Conservation (phyloP, 2,797 vertebrate species). For the Betta splendens region DNA sequence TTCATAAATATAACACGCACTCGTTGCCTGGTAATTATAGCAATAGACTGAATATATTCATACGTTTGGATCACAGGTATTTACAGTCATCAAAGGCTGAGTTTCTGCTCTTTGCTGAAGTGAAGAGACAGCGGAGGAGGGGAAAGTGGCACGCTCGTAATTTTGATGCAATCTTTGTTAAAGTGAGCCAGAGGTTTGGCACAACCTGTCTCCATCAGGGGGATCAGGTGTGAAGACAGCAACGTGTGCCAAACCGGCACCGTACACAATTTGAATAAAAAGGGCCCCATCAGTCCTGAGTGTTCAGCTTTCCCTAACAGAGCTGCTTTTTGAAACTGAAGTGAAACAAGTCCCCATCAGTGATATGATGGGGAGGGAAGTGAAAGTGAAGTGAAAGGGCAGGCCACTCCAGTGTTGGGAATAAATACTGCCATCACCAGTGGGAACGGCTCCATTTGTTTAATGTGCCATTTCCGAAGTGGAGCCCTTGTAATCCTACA, state of each 20-base stretch:
- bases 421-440: constrained; percentile 67
- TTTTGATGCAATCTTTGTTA: constrained; percentile 25
- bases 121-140: constrained; percentile 21
- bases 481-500: constrained; percentile 64
- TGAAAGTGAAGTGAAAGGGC: constrained; percentile 68
- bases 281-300: constrained; percentile 15
- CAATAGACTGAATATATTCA: too few species aligned
- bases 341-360: constrained; percentile 14
- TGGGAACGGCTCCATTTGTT: constrained; percentile 76
- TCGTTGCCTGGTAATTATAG: too few species aligned
- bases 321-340: constrained; percentile 23
- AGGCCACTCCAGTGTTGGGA: constrained; percentile 58
- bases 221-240: not conserved
- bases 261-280: constrained; percentile 10
- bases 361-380: not conserved
- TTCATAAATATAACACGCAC: too few species aligned
- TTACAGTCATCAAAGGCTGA: too few species aligned
- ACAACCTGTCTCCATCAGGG: not conserved
- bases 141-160: constrained; percentile 5
- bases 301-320: not conserved
- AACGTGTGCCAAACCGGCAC: constrained; percentile 8
- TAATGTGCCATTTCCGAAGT: constrained; percentile 73
- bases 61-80: constrained; percentile 11
- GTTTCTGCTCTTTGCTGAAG: too few species aligned
- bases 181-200: constrained; percentile 8